Evolutionary conservation across 1,140 invertebrate species (phyloP).

Genomic region (Drosophila albomicans): DNA sequence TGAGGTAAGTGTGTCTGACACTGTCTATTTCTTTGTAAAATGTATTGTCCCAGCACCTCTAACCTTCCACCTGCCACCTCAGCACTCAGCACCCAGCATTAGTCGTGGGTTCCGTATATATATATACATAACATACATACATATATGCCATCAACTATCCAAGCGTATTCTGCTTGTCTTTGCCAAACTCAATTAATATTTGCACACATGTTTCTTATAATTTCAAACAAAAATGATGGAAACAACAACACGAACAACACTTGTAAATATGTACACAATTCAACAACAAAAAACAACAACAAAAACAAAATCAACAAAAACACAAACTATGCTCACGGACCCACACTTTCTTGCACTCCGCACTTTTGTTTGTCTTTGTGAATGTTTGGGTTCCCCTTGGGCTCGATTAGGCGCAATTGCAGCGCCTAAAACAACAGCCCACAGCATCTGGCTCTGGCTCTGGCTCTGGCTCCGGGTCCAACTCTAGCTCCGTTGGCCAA

Average conservation of each 20-base stretch:
- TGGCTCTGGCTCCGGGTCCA: no score
- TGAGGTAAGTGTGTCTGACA: constrained; percentile 62
- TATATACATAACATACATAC: no score
- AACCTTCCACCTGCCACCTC: constrained; percentile 10
- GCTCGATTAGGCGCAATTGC: constrained; percentile 64
- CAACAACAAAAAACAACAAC: constrained; percentile 45
- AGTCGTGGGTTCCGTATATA: constrained; percentile 3
- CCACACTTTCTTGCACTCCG: constrained; percentile 46
- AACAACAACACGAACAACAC: constrained; percentile 63
- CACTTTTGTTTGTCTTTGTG: constrained; percentile 74
- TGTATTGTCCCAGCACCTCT: constrained; percentile 9
- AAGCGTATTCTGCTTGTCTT: constrained; percentile 53
- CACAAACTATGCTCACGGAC: constrained; percentile 48
- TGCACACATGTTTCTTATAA: constrained; percentile 80
- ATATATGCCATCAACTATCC: constrained; percentile 2
- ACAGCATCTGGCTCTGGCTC: constrained; percentile 3
- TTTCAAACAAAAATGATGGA: constrained; percentile 69
- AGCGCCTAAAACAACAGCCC: constrained; percentile 59
- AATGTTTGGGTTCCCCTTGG: constrained; percentile 59
- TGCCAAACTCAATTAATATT: constrained; percentile 75
- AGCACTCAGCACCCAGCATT: constrained; percentile 9
- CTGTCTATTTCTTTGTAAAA: neutral
- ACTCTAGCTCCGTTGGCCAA: constrained; percentile 6
- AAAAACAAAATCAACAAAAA: constrained; percentile 54
- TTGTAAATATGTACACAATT: constrained; percentile 71